Percentiles rank a stretch among this genome's conserved stretches.
Evolutionary conservation across 2,113 vertebrate genomes (phyloP).

Genomic region (Nothocercus nigrocapillus): DNA sequence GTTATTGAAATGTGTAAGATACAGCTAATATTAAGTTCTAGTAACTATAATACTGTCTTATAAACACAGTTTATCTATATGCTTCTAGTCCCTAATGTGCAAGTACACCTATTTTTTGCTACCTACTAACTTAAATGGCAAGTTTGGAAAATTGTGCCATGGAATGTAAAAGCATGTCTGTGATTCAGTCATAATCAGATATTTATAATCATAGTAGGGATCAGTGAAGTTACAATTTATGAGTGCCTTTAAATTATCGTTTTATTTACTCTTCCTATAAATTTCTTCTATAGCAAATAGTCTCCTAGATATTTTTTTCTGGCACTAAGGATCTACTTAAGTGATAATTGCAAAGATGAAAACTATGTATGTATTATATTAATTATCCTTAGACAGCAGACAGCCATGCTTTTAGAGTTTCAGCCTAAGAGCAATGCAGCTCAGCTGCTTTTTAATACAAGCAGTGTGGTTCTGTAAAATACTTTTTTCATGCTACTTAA

Average conservation of each 20-base stretch:
- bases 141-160: background rate
- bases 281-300: background rate
- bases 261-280: background rate
- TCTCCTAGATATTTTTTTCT: background rate
- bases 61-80: background rate
- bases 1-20: background rate
- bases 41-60: background rate
- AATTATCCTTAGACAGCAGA: background rate
- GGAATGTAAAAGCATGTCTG: background rate
- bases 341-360: background rate
- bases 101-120: background rate
- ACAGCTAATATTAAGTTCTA: background rate
- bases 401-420: background rate
- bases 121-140: background rate
- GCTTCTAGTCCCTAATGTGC: background rate
- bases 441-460: background rate
- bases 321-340: background rate
- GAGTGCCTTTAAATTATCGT: background rate
- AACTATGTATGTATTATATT: background rate
- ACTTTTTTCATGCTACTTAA: background rate
- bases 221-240: background rate
- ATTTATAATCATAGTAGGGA: background rate
- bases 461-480: background rate
- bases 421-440: background rate
- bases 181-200: background rate